Base-by-base conservation (phyloP, 2,113 vertebrate species). In the Pelecanoides urinatrix region DNA sequence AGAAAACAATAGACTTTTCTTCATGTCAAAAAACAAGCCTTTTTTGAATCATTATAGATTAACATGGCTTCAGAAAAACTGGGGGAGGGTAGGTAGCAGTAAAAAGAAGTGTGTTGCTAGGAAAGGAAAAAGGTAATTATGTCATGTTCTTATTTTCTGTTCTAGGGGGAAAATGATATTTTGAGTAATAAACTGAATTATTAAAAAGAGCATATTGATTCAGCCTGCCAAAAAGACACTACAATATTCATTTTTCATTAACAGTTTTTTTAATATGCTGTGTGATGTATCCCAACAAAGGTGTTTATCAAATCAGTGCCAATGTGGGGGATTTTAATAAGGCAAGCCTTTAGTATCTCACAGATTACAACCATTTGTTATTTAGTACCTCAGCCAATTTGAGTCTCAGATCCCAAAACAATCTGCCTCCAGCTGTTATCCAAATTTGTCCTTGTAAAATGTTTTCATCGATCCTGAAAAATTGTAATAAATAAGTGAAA, bases 181-280 rank as follows among this genome's bases (percentile, higher is more conserved):
- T 97, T 86, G 75, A 95, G 59, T 80, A 82, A 91, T 76, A 86
- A 88, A 95, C 29, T 95, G 53, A 95, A 90, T 97, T 96, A 97
- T 97, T 96, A 80, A 93, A 96, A 88, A 59, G 58, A 93, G 3
- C 16, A 76, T 86, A 96, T 91, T 96, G 71, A 90, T 85, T 93
- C 63, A 27, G 40, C 25, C 68, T 93, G 85, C 79, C 89, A 87
- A 87, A 96, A 96, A 80, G 87, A 85, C 65, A 90, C 52, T 66
- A 84, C 62, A 94, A 94, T 96, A 96, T 96, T 96, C 72, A 97
- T 97, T 97, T 97, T 93, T 97, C 94, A 96, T 94, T 96, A 97
- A 93, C 92, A 95, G 58, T 42, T 86, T 96, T 95, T 95, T 95
- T 96, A 97, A 97, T 96, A 85, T 53, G 86, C 72, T 85, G 6